Percentiles rank a stretch among this genome's conserved stretches.
Evolutionary conservation across 2,113 vertebrate species (phyloP).

Genomic region (Hystrix brachyura): DNA sequence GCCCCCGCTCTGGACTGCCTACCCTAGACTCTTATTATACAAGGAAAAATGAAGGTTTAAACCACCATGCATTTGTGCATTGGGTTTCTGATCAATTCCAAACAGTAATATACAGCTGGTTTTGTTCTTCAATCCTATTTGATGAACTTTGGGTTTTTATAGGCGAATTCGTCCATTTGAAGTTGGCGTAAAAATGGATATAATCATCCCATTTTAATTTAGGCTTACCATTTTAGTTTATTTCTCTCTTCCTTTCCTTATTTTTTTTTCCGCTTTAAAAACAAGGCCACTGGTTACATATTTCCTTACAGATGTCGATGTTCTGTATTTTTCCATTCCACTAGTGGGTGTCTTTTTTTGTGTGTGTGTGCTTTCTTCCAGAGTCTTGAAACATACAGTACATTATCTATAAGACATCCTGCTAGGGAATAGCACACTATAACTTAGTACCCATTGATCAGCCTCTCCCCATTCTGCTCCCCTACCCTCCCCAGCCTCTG

Average conservation of each 20-base stretch:
- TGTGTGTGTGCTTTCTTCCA: not conserved
- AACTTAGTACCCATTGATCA: not conserved
- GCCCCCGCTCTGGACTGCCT: rapidly evolving
- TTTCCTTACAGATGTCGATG: not conserved
- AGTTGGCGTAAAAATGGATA: not conserved
- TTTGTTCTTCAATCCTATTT: not conserved
- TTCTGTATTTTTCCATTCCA: not conserved
- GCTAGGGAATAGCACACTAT: not conserved
- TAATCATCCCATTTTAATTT: not conserved
- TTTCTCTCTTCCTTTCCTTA: not conserved
- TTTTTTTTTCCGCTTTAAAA: not conserved
- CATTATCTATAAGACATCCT: not conserved
- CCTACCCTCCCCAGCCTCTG: not conserved
- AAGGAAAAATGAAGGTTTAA: not conserved
- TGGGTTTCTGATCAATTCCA: not conserved
- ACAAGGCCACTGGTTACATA: not conserved
- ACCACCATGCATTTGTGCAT: not conserved
- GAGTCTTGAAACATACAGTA: not conserved
- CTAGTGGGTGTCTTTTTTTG: not conserved
- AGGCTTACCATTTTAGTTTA: not conserved
- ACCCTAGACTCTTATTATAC: not conserved
- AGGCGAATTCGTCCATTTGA: not conserved
- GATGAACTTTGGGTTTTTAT: not conserved
- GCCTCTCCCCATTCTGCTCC: not conserved
- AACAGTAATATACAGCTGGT: not conserved